Conservation (phyloP, 37 sponge, comb jelly and placozoan species). For the Diacarnus erythraeanus region DNA sequence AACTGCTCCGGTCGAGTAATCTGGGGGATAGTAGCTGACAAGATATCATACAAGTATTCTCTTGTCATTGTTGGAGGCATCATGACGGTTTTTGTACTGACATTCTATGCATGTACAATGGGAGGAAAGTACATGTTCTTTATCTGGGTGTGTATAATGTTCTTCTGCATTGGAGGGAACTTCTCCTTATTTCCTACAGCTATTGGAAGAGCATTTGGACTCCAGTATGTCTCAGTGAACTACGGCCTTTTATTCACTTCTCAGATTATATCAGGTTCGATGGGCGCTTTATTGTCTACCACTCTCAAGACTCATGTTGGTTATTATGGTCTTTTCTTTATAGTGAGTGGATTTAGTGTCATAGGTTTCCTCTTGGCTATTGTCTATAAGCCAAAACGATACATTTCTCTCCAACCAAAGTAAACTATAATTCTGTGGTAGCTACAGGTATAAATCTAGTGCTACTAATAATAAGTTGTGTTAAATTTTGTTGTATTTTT, state of each 20-base stretch:
- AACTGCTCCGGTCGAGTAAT: conserved; percentile 69
- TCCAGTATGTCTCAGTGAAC: conserved; percentile 60
- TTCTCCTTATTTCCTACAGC: conserved; percentile 74
- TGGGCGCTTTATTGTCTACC: conserved; percentile 34
- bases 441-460: not conserved
- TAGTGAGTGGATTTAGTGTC: conserved; percentile 28
- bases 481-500: not conserved
- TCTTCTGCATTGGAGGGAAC: conserved; percentile 89
- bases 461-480: not conserved
- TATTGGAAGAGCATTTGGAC: conserved; percentile 70
- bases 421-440: too few relatives aligned
- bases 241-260: conserved; percentile 78
- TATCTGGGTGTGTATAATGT: conserved; percentile 77
- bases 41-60: conserved; percentile 55
- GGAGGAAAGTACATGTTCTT: conserved; percentile 45
- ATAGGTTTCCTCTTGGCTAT: conserved; percentile 42
- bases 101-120: conserved; percentile 28
- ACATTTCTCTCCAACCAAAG: conserved; percentile 22
- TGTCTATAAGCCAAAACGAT: conserved; percentile 53
- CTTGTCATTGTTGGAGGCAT: conserved; percentile 48
- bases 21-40: conserved; percentile 77
- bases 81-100: conserved; percentile 35
- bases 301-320: not conserved
- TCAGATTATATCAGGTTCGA: conserved; percentile 39
- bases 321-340: conserved; percentile 34